Base-by-base conservation (phyloP, 30 jellyfish, hydroid and myxozoan species). In the Aurelia aurita region DNA sequence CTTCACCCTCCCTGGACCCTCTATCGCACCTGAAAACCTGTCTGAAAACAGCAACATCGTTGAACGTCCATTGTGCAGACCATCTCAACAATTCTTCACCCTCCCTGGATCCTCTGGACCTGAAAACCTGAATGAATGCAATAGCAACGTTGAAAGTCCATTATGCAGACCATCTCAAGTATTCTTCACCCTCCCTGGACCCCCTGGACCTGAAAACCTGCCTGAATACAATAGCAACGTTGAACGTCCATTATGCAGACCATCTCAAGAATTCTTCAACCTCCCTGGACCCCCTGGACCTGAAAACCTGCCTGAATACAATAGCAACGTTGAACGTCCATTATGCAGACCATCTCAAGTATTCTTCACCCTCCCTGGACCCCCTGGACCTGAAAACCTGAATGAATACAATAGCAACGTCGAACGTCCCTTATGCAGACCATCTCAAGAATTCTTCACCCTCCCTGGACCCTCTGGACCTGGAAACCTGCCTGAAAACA, bases 341-440 rank as follows among this genome's bases (percentile, higher is more conserved):
- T 16, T 46, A 58, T 16, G 55, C 71, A 26, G 63, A 15, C 29
- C 53, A 55, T 55, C 67, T 22, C 67, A 55, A 55, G 67, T 10
- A 22, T 55, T 55, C 13, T 19, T 55, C 67, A 12, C 25, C 67
- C 12, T 55, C 14, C 29, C 67, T 55, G 29, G 29, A 19, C 29
- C 29, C 4, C 28, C 67, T 5, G 51, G 7, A 6, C 51, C 51
- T 39, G 51, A 39, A 39, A 39, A 9, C 51, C 51, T 39, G 9
- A n/a, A 76, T 18, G 87, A 76, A 26, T 76, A 55, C 63, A 29
- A 71, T 49, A 27, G 57, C 54, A 53, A 3, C 1, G 54, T 58
- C 16, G 77, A 58, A 23, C 69, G 29, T 27, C 70, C 70, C 15
- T 4, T 59, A 3, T 27, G 35, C 34, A 27, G 78, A 26, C 87